Base-by-base conservation (phyloP, 2,797 vertebrate species). In the Gobio occitaniae region DNA sequence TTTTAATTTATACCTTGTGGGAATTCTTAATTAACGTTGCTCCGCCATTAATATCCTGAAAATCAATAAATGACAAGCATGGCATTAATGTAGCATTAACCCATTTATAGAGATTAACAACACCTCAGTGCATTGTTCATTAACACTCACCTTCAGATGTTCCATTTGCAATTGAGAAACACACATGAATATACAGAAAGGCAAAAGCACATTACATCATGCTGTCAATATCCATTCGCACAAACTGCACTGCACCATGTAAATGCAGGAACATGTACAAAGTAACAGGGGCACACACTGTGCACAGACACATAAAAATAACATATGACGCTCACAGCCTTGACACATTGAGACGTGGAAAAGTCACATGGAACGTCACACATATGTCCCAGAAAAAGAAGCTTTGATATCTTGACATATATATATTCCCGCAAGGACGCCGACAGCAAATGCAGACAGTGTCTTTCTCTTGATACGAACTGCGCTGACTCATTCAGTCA, bases 141-240 rank as follows among this genome's bases (percentile, higher is more conserved):
- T 82, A 89, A 78, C 74, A 17, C 19, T 74, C 68, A 84, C 86
- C 86, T 86, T 86, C 80, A 81, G 25, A 32, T 2, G 47, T 59
- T 80, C 6, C 70, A 56, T 89, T 88, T 89, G 91, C 88, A 90
- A 66, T 69, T 63, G 44, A 71, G 52, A 65, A 80, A 76, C 25
- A 52, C 59, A 50, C 63, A 61, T 36, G n/a, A 56, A 82, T 66
- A 80, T 69, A 82, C 71, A 78, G 48, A 86, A 74, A 86, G 36
- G 52, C 74, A 82, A 76, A 50, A 12, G 54, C 66, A 52, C 25
- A 16, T 69, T 83, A 12, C 50, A 77, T 56, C 61, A 44, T 76
- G 56, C 44, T 63, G 71, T 76, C 72, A 65, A 65, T 76, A 66
- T n/a, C 47, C 8, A 25, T 68, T 54, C 3, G 17, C 50, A 76